Percentiles rank a stretch among this genome's conserved stretches.
phyloP scores from a whole-genome alignment of 2,888 invertebrate genomes.

The Ochropleura plecta region DNA sequence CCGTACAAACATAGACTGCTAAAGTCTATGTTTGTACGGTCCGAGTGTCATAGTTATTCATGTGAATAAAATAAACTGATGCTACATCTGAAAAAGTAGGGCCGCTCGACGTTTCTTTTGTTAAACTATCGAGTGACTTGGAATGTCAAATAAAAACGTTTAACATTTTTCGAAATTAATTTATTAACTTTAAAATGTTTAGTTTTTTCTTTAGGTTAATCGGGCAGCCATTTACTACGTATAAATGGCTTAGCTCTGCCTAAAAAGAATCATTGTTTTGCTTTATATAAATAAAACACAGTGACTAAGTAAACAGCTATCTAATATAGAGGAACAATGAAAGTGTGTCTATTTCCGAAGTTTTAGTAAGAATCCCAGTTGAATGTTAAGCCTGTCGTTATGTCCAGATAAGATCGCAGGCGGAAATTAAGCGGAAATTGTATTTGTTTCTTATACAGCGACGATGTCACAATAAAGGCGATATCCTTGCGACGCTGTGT shows the following conservation, averaged over 20 bases:
- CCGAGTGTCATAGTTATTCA: too few relatives aligned
- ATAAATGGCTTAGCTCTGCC: neutral
- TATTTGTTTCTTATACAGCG: slow-evolving; percentile 88
- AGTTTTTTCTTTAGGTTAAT: neutral
- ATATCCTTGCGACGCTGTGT: slow-evolving; percentile 68
- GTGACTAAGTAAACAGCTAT: slow-evolving; percentile 48
- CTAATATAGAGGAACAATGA: slow-evolving; percentile 70
- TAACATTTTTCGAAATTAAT: too few relatives aligned
- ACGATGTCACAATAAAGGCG: slow-evolving; percentile 81
- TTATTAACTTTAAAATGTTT: too few relatives aligned
- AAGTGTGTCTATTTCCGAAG: slow-evolving; percentile 79
- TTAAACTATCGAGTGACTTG: too few relatives aligned
- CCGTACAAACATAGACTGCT: too few relatives aligned
- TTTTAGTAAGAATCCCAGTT: slow-evolving; percentile 77
- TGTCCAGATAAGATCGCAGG: slow-evolving; percentile 84
- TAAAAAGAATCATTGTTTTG: neutral
- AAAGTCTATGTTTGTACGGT: neutral
- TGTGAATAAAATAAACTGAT: too few relatives aligned
- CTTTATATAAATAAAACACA: slow-evolving; percentile 3
- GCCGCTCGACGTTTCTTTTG: too few relatives aligned
- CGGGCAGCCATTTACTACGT: neutral
- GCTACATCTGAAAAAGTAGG: too few relatives aligned
- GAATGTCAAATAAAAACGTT: too few relatives aligned
- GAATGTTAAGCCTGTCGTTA: slow-evolving; percentile 85
- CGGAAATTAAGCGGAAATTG: slow-evolving; percentile 90